A percentile compares a stretch with the other conserved stretches of the same genome.
phyloP scores from a whole-genome alignment of 1,140 invertebrate species.

The Drosophila obscura region DNA sequence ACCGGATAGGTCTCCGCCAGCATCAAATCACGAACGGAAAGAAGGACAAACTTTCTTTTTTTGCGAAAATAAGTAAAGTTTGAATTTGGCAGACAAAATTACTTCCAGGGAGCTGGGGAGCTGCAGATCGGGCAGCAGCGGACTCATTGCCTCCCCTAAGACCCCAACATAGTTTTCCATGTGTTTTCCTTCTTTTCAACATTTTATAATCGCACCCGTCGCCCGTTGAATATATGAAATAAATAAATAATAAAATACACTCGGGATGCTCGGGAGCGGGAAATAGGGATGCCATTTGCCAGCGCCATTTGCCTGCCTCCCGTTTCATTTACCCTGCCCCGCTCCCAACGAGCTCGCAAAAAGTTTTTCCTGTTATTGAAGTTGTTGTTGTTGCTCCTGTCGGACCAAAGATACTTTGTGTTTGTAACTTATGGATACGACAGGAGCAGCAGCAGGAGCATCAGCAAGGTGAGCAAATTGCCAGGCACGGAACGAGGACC shows the following conservation, averaged over 20 bases:
- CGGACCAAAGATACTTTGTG: slow-evolving; percentile 62
- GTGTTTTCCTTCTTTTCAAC: slow-evolving; percentile 36
- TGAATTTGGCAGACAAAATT: slow-evolving; percentile 75
- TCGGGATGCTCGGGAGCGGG: slow-evolving; percentile 27
- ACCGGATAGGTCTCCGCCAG: slow-evolving; percentile 9
- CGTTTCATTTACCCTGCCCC: slow-evolving; percentile 6
- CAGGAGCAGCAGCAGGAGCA: slow-evolving; percentile 32
- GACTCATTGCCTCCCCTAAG: slow-evolving; percentile 33
- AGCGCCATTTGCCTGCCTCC: slow-evolving; percentile 51
- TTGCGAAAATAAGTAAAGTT: slow-evolving; percentile 73
- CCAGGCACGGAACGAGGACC: slow-evolving; percentile 29
- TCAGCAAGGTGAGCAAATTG: slow-evolving; percentile 73
- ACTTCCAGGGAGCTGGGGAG: slow-evolving; percentile 23
- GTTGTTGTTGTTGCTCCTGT: slow-evolving; percentile 30
- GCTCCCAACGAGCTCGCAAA: not conserved
- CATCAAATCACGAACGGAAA: slow-evolving; percentile 43
- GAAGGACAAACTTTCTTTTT: slow-evolving; percentile 43
- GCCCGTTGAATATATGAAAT: slow-evolving; percentile 74
- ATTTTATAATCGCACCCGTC: slow-evolving; percentile 66
- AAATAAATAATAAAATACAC: slow-evolving; percentile 78
- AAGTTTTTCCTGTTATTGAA: slow-evolving; percentile 77
- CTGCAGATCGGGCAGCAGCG: not conserved
- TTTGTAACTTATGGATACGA: slow-evolving; percentile 76
- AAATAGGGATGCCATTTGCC: slow-evolving; percentile 20
- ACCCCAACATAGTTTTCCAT: slow-evolving; percentile 52